A percentile compares a stretch with the other conserved stretches of the same genome.
Conservation (phyloP, 2,113 vertebrate genomes). For the Erinaceus europaeus region DNA sequence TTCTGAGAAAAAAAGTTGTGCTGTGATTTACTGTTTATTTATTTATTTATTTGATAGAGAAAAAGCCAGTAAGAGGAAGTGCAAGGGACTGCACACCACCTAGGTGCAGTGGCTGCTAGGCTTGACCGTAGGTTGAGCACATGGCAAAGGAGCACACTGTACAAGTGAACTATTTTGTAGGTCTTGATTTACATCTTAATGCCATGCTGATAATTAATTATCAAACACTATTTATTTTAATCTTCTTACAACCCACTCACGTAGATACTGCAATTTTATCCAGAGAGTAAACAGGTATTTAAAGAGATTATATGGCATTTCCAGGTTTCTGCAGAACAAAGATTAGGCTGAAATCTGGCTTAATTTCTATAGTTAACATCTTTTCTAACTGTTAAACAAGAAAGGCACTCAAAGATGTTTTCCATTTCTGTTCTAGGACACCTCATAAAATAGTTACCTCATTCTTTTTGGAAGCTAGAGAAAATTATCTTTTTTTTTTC, state of each 20-base stretch:
- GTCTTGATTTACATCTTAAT: not conserved
- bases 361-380: not conserved
- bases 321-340: not conserved
- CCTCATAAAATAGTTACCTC: not conserved
- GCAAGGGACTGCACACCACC: too few relatives aligned
- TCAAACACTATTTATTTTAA: not conserved
- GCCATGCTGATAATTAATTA: not conserved
- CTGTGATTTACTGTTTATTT: too few relatives aligned
- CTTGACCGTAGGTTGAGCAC: too few relatives aligned
- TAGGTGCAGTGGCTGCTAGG: too few relatives aligned
- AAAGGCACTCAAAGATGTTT: not conserved
- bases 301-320: not conserved
- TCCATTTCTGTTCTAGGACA: not conserved
- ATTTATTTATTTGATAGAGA: too few relatives aligned
- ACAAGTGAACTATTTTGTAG: too few relatives aligned
- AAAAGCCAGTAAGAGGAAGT: too few relatives aligned
- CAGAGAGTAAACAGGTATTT: not conserved
- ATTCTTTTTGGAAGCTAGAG: not conserved
- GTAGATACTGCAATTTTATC: not conserved
- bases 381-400: not conserved
- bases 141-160: too few relatives aligned
- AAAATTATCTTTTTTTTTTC: not conserved
- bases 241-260: not conserved
- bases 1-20: not conserved
- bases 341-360: not conserved